Conservation (phyloP, 2,888 invertebrate species). For the Oeneis ivallda region DNA sequence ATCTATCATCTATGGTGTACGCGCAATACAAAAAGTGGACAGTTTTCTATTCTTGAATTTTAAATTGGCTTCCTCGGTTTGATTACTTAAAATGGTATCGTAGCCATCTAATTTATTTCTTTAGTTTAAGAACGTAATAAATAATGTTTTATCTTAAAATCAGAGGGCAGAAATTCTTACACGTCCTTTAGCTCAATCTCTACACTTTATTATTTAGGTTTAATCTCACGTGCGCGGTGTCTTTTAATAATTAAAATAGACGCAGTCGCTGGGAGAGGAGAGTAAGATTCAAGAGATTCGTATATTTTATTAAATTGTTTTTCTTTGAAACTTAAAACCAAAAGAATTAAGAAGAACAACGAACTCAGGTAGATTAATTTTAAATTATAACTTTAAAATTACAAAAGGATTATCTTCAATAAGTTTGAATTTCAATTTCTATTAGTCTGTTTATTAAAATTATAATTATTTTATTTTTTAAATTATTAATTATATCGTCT, state of each 20-base stretch:
- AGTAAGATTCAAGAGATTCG: constrained; percentile 9
- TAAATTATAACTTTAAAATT: not conserved
- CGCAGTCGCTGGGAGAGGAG: constrained; percentile 30
- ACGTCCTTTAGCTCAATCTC: constrained; percentile 70
- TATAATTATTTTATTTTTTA: too few species aligned
- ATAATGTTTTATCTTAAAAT: constrained; percentile 77
- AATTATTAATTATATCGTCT: too few species aligned
- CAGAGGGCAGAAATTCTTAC: constrained; percentile 76
- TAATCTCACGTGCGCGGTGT: constrained; percentile 44
- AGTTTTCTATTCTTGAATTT: not conserved
- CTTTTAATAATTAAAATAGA: constrained; percentile 43
- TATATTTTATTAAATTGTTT: constrained; percentile 1
- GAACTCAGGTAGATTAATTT: not conserved
- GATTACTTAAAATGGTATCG: not conserved
- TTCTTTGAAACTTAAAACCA: not conserved
- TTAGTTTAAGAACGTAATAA: constrained; percentile 57
- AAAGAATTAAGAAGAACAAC: not conserved
- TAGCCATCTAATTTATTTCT: not conserved
- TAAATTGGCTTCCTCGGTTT: not conserved
- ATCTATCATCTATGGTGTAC: too few species aligned
- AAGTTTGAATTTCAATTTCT: too few species aligned
- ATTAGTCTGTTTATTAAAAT: too few species aligned
- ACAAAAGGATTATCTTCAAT: not conserved
- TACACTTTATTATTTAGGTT: constrained; percentile 59
- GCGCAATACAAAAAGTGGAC: too few species aligned